Evolutionary conservation across 2,888 invertebrate genomes (phyloP).

Genomic region (Ormyrus pomaceus): DNA sequence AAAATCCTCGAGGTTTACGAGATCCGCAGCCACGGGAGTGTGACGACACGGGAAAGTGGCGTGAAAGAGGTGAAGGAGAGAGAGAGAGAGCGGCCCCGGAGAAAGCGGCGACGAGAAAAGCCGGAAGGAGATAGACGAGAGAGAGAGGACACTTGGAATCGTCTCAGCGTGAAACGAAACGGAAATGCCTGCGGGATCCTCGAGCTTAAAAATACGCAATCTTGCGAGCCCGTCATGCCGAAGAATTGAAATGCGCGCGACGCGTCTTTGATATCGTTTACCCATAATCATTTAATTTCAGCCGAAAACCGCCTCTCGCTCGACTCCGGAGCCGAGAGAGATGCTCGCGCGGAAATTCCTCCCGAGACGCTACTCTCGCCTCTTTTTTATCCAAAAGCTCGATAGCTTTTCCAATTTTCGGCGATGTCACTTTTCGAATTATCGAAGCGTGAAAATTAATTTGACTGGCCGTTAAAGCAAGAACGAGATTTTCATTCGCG

Average conservation of each 20-base stretch:
- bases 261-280: constrained; percentile 75
- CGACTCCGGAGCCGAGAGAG: constrained; percentile 55
- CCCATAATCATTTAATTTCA: constrained; percentile 76
- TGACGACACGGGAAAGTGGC: constrained; percentile 41
- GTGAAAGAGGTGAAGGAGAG: constrained; percentile 52
- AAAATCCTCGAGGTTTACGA: background rate
- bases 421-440: too few species aligned
- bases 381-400: background rate
- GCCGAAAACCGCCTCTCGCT: constrained; percentile 59
- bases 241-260: constrained; percentile 74
- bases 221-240: constrained; percentile 74
- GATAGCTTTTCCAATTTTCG: too few species aligned
- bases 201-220: constrained; percentile 76
- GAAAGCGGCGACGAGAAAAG: background rate
- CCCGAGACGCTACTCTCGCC: constrained; percentile 39
- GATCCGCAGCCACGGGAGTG: constrained; percentile 9
- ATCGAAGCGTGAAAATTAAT: too few species aligned
- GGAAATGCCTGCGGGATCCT: constrained; percentile 67
- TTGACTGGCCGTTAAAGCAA: too few species aligned
- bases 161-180: constrained; percentile 72
- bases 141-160: constrained; percentile 17
- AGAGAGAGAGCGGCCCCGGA: constrained; percentile 13
- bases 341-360: constrained; percentile 6
- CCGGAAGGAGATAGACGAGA: constrained; percentile 19
- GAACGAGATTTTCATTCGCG: too few species aligned